A percentile compares a stretch with the other conserved stretches of the same genome.
Conservation (phyloP, 2,113 vertebrate species). For the Pomatorhinus ruficollis region DNA sequence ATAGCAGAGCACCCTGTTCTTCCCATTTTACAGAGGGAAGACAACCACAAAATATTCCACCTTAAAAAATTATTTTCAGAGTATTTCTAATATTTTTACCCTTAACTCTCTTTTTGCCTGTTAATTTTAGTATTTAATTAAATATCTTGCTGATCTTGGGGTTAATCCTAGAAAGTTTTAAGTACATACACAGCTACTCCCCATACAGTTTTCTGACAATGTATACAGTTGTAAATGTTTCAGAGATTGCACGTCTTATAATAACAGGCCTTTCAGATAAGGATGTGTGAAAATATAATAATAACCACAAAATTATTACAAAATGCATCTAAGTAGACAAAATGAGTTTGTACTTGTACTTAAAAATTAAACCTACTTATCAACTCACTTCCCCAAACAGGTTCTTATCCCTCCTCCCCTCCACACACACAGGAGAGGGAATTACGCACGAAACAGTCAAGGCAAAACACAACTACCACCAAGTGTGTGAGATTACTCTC, state of each 20-base stretch:
- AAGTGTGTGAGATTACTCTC: background rate
- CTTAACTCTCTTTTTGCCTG: background rate
- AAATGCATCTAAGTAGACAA: background rate
- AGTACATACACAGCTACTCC: background rate
- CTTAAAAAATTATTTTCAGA: background rate
- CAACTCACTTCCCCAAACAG: background rate
- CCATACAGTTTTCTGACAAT: background rate
- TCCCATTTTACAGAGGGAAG: background rate
- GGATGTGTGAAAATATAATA: background rate
- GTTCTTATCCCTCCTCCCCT: background rate
- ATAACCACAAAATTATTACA: background rate
- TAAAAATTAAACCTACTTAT: conserved; percentile 1
- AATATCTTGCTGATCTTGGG: background rate
- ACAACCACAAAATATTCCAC: background rate
- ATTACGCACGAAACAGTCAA: background rate
- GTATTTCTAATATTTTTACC: background rate
- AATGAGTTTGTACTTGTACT: background rate
- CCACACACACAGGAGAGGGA: background rate
- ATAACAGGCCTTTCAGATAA: background rate
- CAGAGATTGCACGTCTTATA: background rate
- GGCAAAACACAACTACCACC: background rate
- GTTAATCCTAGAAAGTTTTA: background rate
- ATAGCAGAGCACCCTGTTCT: background rate
- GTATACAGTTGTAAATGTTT: background rate
- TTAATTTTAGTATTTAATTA: background rate